Evolutionary conservation across 1,140 invertebrate species (phyloP).

Genomic region (Bathynomus jamesi): DNA sequence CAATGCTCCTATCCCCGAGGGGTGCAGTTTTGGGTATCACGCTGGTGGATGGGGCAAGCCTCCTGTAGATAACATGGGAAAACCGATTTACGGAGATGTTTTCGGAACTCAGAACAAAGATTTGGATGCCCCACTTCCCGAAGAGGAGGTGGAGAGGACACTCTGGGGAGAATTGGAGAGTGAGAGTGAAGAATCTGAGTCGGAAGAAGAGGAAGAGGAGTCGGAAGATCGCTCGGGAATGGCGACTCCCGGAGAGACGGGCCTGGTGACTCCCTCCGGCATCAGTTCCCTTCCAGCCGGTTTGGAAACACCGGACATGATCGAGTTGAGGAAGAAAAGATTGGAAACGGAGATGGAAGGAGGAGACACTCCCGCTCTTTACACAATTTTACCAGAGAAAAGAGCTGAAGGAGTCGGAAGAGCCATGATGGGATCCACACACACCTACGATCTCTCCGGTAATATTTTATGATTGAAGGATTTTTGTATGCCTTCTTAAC

Average conservation of each 20-base stretch:
- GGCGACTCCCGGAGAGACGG: constrained; percentile 64
- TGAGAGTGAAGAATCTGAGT: constrained; percentile 84
- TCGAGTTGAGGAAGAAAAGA: constrained; percentile 93
- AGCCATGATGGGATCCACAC: constrained; percentile 91
- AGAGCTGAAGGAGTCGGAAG: constrained; percentile 77
- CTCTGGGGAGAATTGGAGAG: constrained; percentile 97
- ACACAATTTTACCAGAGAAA: constrained; percentile 91
- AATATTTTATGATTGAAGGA: no score
- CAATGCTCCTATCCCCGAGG: constrained; percentile 89
- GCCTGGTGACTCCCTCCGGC: constrained; percentile 89
- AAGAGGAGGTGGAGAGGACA: constrained; percentile 83
- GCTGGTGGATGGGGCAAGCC: constrained; percentile 99
- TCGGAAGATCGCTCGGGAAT: constrained; percentile 59
- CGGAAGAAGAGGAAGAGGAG: constrained; percentile 66
- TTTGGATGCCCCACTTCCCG: constrained; percentile 46
- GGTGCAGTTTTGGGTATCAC: constrained; percentile 97
- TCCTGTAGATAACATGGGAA: constrained; percentile 96
- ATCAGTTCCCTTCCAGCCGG: constrained; percentile 90
- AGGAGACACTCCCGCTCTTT: constrained; percentile 80
- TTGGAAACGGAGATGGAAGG: constrained; percentile 96
- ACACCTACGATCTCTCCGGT: constrained; percentile 79
- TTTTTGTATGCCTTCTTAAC: no score
- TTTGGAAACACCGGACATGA: constrained; percentile 95
- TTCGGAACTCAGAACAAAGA: constrained; percentile 61
- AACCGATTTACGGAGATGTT: constrained; percentile 97